Base-by-base conservation (phyloP, 2,113 vertebrate species). In the Lophius piscatorius region DNA sequence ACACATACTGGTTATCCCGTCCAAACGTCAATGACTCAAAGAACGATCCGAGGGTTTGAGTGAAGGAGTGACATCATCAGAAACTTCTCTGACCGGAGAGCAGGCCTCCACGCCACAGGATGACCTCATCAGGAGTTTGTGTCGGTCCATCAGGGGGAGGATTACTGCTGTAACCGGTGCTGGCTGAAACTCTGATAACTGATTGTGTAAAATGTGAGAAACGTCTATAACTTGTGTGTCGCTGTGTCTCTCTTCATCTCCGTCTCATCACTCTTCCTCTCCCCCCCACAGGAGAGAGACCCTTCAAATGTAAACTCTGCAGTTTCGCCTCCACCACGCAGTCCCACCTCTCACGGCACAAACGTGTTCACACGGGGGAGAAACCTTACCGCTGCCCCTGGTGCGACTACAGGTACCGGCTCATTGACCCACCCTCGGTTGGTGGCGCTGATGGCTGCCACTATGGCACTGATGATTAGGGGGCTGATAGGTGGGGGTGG, bases 301-400 rank as follows among this genome's bases (percentile, higher is more conserved):
- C 97, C 16, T 99, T 99, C 91, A 96, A 94, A 79, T 99, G 97
- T 80, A 93, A 96, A 70, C 94, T 98, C 71, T 99, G 97, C 81
- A 96, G 90, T 91, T 99, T 99, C 3, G 97, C 97, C 65, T 98
- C 96, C 35, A 98, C 97, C 56, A 99, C 97, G 0, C 97, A 99
- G 62, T 99, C 97, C 0, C 97, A 99, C 88, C 90, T 99, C 80
- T 98, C 97, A 2, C 90, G 97, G n/a, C 97, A 99, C 86, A 96
- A 94, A 63, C 95, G 97, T 5, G 96, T 98, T 54, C 97, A 99
- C 90, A 99, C 97, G 0, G 97, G 97, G 69, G 97, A 99, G 87
- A 99, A 99, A 81, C 97, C 97, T 4, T 98, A 98, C 88, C 92
- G 94, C 71, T 99, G 97, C 87, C 97, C 97, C 84, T 99, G 97